Conservation (phyloP, 1,140 invertebrate species). For the Aradophagus sp. region DNA sequence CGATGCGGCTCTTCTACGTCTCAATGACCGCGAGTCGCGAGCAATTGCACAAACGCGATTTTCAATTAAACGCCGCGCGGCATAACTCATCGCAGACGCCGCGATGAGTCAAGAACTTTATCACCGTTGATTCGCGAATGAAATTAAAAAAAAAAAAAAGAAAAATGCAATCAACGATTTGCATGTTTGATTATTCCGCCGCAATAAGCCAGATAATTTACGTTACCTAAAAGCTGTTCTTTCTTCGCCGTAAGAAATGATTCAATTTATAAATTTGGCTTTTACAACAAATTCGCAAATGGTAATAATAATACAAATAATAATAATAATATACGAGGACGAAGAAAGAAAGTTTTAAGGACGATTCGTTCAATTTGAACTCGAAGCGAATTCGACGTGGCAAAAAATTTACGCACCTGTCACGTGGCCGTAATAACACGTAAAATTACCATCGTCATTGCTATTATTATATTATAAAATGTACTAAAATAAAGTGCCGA, state of each 20-base stretch:
- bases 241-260: constrained; percentile 15
- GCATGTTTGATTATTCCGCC: constrained; percentile 27
- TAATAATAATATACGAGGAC: too few species aligned
- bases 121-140: constrained; percentile 36
- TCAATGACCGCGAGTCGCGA: constrained; percentile 2
- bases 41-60: constrained; percentile 35
- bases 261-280: too few species aligned
- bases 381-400: too few species aligned
- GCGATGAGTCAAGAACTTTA: constrained; percentile 33
- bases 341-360: too few species aligned
- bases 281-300: too few species aligned
- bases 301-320: too few species aligned
- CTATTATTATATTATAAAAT: too few species aligned
- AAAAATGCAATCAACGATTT: constrained; percentile 45
- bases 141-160: constrained; percentile 40
- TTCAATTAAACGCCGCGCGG: constrained; percentile 41
- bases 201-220: constrained; percentile 29
- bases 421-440: too few species aligned
- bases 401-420: too few species aligned
- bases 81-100: constrained; percentile 37
- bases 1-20: constrained; percentile 21
- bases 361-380: too few species aligned
- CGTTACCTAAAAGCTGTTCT: constrained; percentile 4
- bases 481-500: too few species aligned
- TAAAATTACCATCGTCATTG: too few species aligned